Evolutionary conservation across 2,888 invertebrate genomes (phyloP), one percentile per base, ranked within the genome.

Genomic region (Nematopogon swammerdamellus): DNA sequence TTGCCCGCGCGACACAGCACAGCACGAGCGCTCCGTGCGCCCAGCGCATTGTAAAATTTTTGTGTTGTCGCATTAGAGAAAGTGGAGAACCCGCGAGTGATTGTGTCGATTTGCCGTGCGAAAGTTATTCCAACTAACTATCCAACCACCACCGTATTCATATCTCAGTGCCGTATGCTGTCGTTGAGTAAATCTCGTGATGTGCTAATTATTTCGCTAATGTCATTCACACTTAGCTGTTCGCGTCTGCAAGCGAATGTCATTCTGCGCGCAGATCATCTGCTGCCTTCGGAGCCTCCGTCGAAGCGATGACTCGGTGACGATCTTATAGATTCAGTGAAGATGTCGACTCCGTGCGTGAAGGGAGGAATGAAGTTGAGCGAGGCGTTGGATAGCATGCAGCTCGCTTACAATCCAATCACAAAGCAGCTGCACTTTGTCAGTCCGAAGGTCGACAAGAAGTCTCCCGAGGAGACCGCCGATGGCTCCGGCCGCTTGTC

Each of bases 331-430:
- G 6, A 19, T n/a, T n/a, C 8, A 10, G 29, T 17, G 57, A 63
- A 60, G 56, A 75, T 72, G 76, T 70, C 75, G 58, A 62, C 67
- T 50, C 71, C 77, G 57, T 79, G 79, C 63, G 70, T 70, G 59
- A 79, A 75, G 64, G 72, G 81, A 63, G 83, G 82, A 64, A 73
- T 84, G 65, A 82, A 82, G 53, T 75, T 89, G 53, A 86, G 85
- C 62, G 85, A 86, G 68, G 87, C 88, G 49, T 69, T 89, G 59
- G 85, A 88, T 63, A 86, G 83, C 65, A 87, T 89, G 76, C 87
- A 88, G 55, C 69, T 89, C 54, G 87, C 88, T 2, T 89, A 89
- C 68, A 88, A 87, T 64, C 89, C 89, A 14, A 80, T 87, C 46
- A 89, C 88, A 19, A 89, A 87, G 63, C 86, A 88, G 59, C 68